Conservation (phyloP, 1,140 invertebrate genomes). For the Sarcophaga bullata region DNA sequence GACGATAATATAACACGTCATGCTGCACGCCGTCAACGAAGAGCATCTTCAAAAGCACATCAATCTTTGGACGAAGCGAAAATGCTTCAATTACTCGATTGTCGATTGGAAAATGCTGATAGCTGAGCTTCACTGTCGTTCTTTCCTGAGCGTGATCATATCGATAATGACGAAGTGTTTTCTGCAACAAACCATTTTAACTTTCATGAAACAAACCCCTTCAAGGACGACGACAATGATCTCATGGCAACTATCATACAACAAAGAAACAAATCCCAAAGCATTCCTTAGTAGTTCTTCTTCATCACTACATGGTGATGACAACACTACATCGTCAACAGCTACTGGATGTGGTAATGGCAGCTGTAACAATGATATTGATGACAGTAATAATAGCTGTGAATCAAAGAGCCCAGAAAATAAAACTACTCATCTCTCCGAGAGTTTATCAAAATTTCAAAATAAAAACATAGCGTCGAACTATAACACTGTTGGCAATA, state of each 20-base stretch:
- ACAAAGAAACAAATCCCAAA: background rate
- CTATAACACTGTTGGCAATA: slow-evolving; percentile 59
- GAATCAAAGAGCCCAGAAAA: slow-evolving; percentile 10
- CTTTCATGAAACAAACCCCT: slow-evolving; percentile 62
- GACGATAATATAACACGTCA: slow-evolving; percentile 73
- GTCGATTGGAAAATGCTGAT: slow-evolving; percentile 43
- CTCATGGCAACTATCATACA: background rate
- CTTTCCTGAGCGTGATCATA: slow-evolving; percentile 49
- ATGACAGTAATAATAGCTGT: background rate
- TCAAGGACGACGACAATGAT: slow-evolving; percentile 54
- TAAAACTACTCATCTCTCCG: slow-evolving; percentile 32
- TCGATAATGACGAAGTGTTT: slow-evolving; percentile 59
- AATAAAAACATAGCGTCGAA: slow-evolving; percentile 56
- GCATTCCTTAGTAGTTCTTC: slow-evolving; percentile 8
- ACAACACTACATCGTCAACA: slow-evolving; percentile 49
- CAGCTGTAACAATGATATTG: background rate
- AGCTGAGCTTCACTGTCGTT: slow-evolving; percentile 35
- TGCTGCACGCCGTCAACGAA: slow-evolving; percentile 49
- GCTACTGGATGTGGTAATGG: background rate
- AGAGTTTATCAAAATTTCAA: slow-evolving; percentile 50
- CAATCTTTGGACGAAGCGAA: slow-evolving; percentile 73
- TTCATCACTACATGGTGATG: slow-evolving; percentile 35
- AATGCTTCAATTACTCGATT: slow-evolving; percentile 59
- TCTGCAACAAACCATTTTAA: slow-evolving; percentile 48
- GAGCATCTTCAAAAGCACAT: slow-evolving; percentile 63